Base-by-base conservation (phyloP, 2,113 vertebrate genomes). In the Scalopus aquaticus region DNA sequence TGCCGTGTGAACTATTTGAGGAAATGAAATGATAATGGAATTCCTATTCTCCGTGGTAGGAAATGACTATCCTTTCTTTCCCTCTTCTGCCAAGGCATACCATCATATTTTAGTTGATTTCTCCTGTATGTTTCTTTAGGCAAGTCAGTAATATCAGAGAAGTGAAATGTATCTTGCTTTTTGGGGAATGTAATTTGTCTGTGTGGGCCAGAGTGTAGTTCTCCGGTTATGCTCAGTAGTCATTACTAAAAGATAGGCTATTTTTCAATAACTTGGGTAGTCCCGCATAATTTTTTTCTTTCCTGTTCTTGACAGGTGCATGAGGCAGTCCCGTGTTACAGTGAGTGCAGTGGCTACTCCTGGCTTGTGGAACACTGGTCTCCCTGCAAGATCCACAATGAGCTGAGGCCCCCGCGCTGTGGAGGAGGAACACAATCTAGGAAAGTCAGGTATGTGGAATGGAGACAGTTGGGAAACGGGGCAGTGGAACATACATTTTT, bases 281-380 rank as follows among this genome's bases (percentile, higher is more conserved):
- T 95, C 95, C 65, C 94, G 8, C 86, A 85, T 96, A 92, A 60
- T 96, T 93, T 97, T 95, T 79, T 91, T 91, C 96, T 93, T 97
- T 96, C 95, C 88, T 92, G 9, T 64, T 93, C 58, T 96, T 97
- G 96, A 89, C 98, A 99, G 99, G 99, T 99, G 97, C 98, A 99
- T 30, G 99, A 99, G 98, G 99, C 99, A 35, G 97, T 99, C 96
- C 99, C 99, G 2, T 99, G 99, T 98, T 98, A 99, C 97, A 98
- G 95, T 6, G 98, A 99, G 79, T 99, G 99, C 98, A 98, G 98
- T 98, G 98, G 98, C 95, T 99, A 99, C 84, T 98, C 98, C 83
- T 99, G 99, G 99, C 97, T 97, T 95, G 98, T 97, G 46, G 99
- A 99, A 93, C 98, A 98, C 1, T 99, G 99, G 99, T 99, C 99